These are phyloP conservation scores for Galagoides demidoff DNA, from an alignment of 2,797 vertebrate genomes.

Conservation along the genomic window DNA sequence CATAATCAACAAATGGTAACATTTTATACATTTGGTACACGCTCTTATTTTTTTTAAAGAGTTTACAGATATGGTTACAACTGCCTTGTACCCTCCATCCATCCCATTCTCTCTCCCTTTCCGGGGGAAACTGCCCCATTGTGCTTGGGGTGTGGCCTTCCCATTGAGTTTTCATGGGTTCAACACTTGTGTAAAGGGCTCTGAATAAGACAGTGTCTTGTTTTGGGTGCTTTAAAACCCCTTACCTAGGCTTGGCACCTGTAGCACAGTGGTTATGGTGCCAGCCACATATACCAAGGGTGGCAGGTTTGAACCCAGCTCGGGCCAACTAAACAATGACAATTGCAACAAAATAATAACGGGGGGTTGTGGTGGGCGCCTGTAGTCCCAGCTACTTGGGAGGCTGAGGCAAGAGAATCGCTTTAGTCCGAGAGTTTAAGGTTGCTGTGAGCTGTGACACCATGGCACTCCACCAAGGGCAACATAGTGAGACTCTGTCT, in stretches of 20 bases:
- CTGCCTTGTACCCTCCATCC: not conserved
- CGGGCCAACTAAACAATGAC: too few relatives aligned
- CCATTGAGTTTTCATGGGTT: not conserved
- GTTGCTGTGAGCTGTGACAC: too few relatives aligned
- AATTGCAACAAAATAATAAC: too few relatives aligned
- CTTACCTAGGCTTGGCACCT: not conserved
- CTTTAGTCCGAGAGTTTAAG: too few relatives aligned
- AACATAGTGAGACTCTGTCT: too few relatives aligned
- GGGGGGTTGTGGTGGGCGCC: too few relatives aligned
- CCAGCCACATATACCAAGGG: too few relatives aligned
- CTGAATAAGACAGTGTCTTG: not conserved
- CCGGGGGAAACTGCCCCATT: not conserved
- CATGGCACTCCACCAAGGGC: too few relatives aligned
- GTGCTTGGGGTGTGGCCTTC: not conserved
- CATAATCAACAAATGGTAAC: not conserved
- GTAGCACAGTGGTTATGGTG: too few relatives aligned
- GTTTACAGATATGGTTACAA: not conserved
- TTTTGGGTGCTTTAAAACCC: not conserved
- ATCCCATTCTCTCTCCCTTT: not conserved
- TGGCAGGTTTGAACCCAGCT: too few relatives aligned
- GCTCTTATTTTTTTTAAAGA: not conserved
- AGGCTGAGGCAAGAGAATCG: too few relatives aligned
- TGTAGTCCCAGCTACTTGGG: too few relatives aligned
- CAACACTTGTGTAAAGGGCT: not conserved
- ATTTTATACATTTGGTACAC: not conserved